These are phyloP conservation scores for Pempheris klunzingeri DNA, from an alignment of 2,797 vertebrate species.

Conservation along the genomic window DNA sequence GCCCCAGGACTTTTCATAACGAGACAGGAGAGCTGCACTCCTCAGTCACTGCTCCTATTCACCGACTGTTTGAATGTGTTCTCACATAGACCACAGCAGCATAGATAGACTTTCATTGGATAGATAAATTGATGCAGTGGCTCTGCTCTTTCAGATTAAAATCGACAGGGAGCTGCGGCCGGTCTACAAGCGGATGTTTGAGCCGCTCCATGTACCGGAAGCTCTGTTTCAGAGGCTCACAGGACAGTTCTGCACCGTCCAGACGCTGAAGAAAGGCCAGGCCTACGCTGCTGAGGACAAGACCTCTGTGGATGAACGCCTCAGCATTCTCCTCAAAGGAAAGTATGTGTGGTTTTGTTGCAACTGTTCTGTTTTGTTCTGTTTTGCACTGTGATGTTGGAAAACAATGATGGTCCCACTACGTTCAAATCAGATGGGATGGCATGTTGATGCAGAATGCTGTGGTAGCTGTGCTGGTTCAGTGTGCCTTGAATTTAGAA, in stretches of 20 bases:
- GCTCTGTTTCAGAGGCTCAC: slow-evolving; percentile 95
- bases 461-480: too few species aligned
- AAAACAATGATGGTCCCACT: too few species aligned
- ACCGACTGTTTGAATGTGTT: not conserved
- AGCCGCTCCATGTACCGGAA: slow-evolving; percentile 94
- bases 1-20: slow-evolving; percentile 41
- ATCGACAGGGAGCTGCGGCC: slow-evolving; percentile 93
- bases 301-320: slow-evolving; percentile 96
- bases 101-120: not conserved
- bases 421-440: too few species aligned
- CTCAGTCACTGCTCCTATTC: not conserved
- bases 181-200: slow-evolving; percentile 94
- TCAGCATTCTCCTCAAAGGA: slow-evolving; percentile 97
- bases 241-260: slow-evolving; percentile 97
- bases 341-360: slow-evolving; percentile 87
- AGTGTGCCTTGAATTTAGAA: too few species aligned
- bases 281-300: slow-evolving; percentile 96
- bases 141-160: slow-evolving; percentile 89
- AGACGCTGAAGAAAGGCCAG: slow-evolving; percentile 92
- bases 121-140: not conserved
- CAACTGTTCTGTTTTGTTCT: not conserved
- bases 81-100: not conserved
- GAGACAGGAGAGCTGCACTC: slow-evolving; percentile 12
- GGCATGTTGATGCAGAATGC: too few species aligned
- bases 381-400: too few species aligned